A percentile compares a stretch with the other conserved stretches of the same genome.
These are phyloP conservation scores for Campoplex capitator DNA, from an alignment of 2,888 invertebrate genomes.

Conservation along the genomic window DNA sequence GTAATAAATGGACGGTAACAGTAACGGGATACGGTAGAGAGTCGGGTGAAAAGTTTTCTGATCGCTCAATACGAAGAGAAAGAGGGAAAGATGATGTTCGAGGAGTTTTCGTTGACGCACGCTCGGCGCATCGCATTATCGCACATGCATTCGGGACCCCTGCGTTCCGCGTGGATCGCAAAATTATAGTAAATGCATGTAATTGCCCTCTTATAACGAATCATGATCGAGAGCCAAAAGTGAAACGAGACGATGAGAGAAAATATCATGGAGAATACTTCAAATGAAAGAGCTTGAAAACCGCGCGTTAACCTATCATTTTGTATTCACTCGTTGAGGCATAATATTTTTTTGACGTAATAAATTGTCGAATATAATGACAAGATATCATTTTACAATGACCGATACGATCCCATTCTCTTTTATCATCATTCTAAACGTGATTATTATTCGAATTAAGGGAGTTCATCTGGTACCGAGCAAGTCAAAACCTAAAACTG, in stretches of 20 bases:
- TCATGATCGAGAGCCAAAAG: conserved; percentile 60
- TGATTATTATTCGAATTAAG: background rate
- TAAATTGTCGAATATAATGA: conserved; percentile 17
- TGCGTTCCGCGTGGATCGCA: conserved; percentile 20
- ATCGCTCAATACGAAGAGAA: conserved; percentile 30
- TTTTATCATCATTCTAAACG: background rate
- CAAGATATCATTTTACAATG: conserved; percentile 11
- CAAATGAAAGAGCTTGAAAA: conserved; percentile 4
- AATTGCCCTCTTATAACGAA: conserved; percentile 58
- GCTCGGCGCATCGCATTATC: conserved; percentile 51
- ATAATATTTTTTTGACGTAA: conserved; percentile 24
- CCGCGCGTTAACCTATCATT: conserved; percentile 49
- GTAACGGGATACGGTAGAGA: conserved; percentile 30
- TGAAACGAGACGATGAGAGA: conserved; percentile 56
- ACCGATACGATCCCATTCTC: background rate
- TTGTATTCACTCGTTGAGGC: conserved; percentile 37
- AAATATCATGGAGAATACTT: conserved; percentile 23
- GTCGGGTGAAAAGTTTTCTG: conserved; percentile 20
- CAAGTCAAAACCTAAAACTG: too few relatives aligned
- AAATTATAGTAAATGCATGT: conserved; percentile 60
- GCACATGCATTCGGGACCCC: conserved; percentile 36
- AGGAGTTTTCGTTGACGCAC: conserved; percentile 47
- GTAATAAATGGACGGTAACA: conserved; percentile 59
- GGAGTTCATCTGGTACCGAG: too few relatives aligned
- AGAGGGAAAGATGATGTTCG: background rate